phyloP scores from a whole-genome alignment of 2,113 vertebrate species.

The Sturnira hondurensis region DNA sequence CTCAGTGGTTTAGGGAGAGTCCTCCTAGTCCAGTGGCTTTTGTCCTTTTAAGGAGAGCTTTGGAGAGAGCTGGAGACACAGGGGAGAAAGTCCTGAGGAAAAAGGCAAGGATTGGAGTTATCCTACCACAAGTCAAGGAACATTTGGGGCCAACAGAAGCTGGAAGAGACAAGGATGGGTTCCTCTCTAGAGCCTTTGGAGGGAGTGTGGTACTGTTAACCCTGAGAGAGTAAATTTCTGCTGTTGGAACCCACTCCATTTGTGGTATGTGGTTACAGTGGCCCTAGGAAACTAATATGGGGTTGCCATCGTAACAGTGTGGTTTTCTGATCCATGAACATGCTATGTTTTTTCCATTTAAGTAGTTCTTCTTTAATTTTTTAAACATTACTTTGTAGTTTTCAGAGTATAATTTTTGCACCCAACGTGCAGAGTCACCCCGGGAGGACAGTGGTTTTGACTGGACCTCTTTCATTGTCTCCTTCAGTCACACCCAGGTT shows the following conservation, averaged over 20 bases:
- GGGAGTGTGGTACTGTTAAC: too few relatives aligned
- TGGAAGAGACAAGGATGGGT: too few relatives aligned
- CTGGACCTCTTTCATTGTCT: not conserved
- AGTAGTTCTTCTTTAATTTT: not conserved
- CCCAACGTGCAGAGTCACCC: not conserved
- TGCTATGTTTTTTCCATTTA: not conserved
- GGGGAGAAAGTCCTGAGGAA: not conserved
- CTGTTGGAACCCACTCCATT: too few relatives aligned
- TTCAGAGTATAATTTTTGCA: not conserved
- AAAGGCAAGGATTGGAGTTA: not conserved
- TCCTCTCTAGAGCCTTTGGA: too few relatives aligned
- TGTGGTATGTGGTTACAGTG: not conserved
- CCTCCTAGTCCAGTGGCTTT: not conserved
- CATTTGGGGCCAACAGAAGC: too few relatives aligned
- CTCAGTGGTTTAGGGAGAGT: not conserved
- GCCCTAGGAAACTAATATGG: not conserved
- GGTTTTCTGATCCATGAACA: not conserved
- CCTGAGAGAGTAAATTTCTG: too few relatives aligned
- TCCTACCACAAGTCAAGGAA: too few relatives aligned
- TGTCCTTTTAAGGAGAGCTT: not conserved
- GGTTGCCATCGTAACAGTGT: not conserved
- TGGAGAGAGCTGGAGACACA: not conserved
- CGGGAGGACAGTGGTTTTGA: not conserved
- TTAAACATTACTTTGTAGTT: not conserved
- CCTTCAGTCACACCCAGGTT: not conserved